A percentile compares a stretch with the other conserved stretches of the same genome.
phyloP scores from a whole-genome alignment of 2,888 invertebrate genomes.

The Apamea crenata region DNA sequence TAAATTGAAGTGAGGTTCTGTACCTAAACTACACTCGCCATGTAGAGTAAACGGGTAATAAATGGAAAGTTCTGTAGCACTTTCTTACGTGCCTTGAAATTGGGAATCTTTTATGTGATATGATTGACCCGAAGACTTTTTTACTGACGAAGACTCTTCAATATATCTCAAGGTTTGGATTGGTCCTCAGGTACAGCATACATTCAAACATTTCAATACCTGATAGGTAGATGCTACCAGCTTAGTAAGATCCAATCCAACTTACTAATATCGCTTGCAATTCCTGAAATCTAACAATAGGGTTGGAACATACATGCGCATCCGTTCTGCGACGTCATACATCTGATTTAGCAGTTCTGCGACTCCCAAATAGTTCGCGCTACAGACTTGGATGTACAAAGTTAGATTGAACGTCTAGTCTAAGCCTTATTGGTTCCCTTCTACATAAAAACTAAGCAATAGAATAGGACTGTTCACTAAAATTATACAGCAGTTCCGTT shows the following conservation, averaged over 20 bases:
- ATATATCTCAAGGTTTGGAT: neutral
- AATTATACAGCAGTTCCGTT: slow-evolving; percentile 34
- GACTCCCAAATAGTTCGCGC: slow-evolving; percentile 47
- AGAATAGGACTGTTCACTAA: slow-evolving; percentile 3
- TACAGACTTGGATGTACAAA: slow-evolving; percentile 46
- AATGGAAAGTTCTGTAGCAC: too few species aligned
- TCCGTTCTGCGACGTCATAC: slow-evolving; percentile 50
- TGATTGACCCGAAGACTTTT: neutral
- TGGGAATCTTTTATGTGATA: slow-evolving; percentile 2
- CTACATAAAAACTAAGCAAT: slow-evolving; percentile 3
- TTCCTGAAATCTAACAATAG: slow-evolving; percentile 48
- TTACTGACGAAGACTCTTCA: neutral
- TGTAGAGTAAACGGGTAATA: too few species aligned
- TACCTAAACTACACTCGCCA: too few species aligned
- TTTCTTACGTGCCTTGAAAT: slow-evolving; percentile 8
- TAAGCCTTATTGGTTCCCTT: slow-evolving; percentile 30
- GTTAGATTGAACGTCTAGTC: slow-evolving; percentile 57
- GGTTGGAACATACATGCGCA: slow-evolving; percentile 21
- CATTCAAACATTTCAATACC: slow-evolving; percentile 28
- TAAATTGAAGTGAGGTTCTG: slow-evolving; percentile 48
- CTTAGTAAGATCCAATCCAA: slow-evolving; percentile 29
- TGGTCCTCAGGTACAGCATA: neutral
- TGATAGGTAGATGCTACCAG: slow-evolving; percentile 5
- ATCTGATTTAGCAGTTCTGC: slow-evolving; percentile 44
- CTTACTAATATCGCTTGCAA: slow-evolving; percentile 25